Percentiles rank a stretch among this genome's conserved stretches.
phyloP scores from a whole-genome alignment of 2,113 vertebrate species.

The Xiphorhynchus elegans region DNA sequence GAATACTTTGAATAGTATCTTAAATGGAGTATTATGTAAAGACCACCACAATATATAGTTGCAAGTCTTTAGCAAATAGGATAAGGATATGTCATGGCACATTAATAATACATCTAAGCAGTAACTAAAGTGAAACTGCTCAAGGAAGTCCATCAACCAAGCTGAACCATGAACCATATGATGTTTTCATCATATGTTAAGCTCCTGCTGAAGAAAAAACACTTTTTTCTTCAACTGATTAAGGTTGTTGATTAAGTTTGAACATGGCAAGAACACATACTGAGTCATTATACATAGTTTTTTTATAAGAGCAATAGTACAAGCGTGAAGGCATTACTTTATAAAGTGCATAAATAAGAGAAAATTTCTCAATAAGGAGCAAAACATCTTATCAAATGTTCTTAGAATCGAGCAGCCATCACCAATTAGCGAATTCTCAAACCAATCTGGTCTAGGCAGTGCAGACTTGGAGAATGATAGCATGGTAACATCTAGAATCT shows the following conservation, averaged over 20 bases:
- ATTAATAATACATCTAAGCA: not conserved
- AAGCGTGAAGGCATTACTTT: not conserved
- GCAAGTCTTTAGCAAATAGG: not conserved
- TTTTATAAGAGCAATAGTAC: not conserved
- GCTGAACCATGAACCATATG: not conserved
- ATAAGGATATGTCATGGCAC: not conserved
- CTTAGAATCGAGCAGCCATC: not conserved
- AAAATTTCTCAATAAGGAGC: not conserved
- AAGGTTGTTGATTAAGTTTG: not conserved
- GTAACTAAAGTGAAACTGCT: not conserved
- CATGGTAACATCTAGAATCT: not conserved
- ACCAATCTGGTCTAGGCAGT: not conserved
- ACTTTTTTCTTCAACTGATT: not conserved
- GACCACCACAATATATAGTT: not conserved
- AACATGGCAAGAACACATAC: not conserved
- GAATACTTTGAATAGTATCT: constrained; percentile 2
- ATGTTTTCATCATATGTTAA: not conserved
- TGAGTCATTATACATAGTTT: not conserved
- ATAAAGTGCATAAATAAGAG: not conserved
- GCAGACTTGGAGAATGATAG: not conserved
- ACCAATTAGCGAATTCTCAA: not conserved
- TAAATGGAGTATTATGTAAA: not conserved
- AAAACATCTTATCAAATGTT: not conserved
- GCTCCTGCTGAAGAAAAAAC: not conserved
- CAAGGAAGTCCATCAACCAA: not conserved